Evolutionary conservation across 2,797 vertebrate species (phyloP).

Genomic region (Sebastes oblongus): DNA sequence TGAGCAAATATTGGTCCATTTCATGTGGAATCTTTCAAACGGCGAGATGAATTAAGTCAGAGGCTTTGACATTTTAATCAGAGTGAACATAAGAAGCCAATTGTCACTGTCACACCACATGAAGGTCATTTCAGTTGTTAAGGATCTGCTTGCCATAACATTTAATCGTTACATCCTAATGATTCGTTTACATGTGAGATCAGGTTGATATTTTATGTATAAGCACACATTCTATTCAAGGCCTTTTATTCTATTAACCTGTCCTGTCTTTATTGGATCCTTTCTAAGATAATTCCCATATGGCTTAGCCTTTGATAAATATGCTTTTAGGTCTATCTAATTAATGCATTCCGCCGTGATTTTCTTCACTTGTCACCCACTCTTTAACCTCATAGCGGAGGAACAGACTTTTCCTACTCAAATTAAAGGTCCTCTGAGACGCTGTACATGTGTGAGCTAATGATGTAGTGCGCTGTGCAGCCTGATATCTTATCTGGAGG

Average conservation of each 20-base stretch:
- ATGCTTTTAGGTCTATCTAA: slow-evolving; percentile 83
- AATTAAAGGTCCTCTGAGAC: slow-evolving; percentile 86
- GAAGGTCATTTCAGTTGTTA: slow-evolving; percentile 61
- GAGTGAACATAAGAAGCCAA: slow-evolving; percentile 55
- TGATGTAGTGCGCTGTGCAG: slow-evolving; percentile 63
- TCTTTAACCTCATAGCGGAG: slow-evolving; percentile 78
- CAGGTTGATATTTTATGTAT: slow-evolving; percentile 77
- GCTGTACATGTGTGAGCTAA: slow-evolving; percentile 70
- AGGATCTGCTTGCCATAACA: slow-evolving; percentile 55
- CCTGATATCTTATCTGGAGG: slow-evolving; percentile 66
- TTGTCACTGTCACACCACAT: slow-evolving; percentile 62
- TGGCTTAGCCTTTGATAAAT: slow-evolving; percentile 82
- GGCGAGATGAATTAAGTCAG: slow-evolving; percentile 52
- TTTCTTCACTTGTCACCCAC: slow-evolving; percentile 77
- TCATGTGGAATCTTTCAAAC: slow-evolving; percentile 59
- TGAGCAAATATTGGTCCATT: slow-evolving; percentile 71
- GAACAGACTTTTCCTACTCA: slow-evolving; percentile 78
- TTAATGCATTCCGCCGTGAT: slow-evolving; percentile 80
- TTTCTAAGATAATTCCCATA: slow-evolving; percentile 73
- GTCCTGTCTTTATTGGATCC: slow-evolving; percentile 73
- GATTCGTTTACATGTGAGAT: slow-evolving; percentile 75
- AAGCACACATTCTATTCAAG: slow-evolving; percentile 72
- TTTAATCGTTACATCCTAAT: slow-evolving; percentile 69
- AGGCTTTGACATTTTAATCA: slow-evolving; percentile 73
- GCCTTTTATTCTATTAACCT: slow-evolving; percentile 80